Evolutionary conservation across 2,113 vertebrate species (phyloP).

Genomic region (Lophotis ruficrista): DNA sequence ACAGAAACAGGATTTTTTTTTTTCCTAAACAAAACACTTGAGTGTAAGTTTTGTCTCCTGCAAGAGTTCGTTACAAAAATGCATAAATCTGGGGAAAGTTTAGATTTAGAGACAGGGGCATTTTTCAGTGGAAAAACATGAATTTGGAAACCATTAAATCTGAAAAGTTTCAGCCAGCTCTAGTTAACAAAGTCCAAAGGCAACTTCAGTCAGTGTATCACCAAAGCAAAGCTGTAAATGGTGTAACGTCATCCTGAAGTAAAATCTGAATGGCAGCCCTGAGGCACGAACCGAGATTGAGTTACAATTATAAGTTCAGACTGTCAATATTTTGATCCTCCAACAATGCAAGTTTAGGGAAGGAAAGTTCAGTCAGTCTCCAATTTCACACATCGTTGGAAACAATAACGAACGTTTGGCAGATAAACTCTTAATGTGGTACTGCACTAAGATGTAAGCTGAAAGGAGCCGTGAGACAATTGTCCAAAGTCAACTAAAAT

Average conservation of each 20-base stretch:
- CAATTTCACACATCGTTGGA: conserved; percentile 11
- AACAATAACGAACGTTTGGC: background rate
- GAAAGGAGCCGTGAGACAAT: background rate
- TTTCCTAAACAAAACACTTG: background rate
- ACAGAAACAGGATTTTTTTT: background rate
- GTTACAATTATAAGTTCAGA: background rate
- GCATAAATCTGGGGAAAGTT: background rate
- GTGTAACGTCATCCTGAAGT: background rate
- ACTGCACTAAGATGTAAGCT: background rate
- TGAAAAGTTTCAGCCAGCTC: background rate
- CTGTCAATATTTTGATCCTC: conserved; percentile 26
- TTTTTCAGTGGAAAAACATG: background rate
- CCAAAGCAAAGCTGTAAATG: background rate
- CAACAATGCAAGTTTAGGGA: background rate
- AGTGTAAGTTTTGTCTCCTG: background rate
- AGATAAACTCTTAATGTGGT: background rate
- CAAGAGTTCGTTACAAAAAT: background rate
- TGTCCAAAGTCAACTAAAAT: background rate
- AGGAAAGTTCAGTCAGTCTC: background rate
- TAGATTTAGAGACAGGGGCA: background rate
- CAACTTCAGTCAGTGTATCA: background rate
- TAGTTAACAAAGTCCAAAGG: background rate
- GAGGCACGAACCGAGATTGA: background rate
- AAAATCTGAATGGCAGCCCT: background rate
- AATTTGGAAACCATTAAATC: background rate